Evolutionary conservation across 2,888 invertebrate genomes (phyloP), one percentile per base, ranked within the genome.

Genomic region (Rutpela maculata): DNA sequence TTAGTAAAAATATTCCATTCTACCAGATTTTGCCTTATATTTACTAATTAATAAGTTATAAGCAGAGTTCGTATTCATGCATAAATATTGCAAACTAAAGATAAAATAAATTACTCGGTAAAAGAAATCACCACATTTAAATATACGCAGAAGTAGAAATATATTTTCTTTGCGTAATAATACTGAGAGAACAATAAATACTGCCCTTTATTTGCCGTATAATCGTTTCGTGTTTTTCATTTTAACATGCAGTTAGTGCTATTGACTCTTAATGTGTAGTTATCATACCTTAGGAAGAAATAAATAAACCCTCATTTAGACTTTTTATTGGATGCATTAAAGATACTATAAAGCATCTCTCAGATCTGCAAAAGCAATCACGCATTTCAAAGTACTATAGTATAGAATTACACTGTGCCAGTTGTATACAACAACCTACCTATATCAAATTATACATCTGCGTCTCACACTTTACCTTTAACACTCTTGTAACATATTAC

Each of bases 381-480:
- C 69, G 69, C 60, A 43, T 60, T 50, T 69, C 69, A 74, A 60
- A 59, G 59, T 66, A 71, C 35, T 67, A 55, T 31, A 67, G 15
- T 73, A 50, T 72, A 60, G 69, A 78, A 81, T 81, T 81, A 81
- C 63, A 57, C 56, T 78, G 75, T 69, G 75, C 77, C 75, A 79
- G 77, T 75, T 70, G 63, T 77, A 74, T 65, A 74, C 70, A 74
- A 73, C 50, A 50, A 71, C 56, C 22, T 74, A 65, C 67, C 60
- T 60, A 65, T 71, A 74, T 72, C 76, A 81, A 76, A 81, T 81
- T 81, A 81, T 78, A 78, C 71, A 80, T 50, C 79, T 79, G 77
- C 71, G 78, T 50, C 78, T 77, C 69, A 75, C 74, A 74, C 74
- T 75, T 74, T 77, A 75, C 71, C 74, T 74, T 71, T 71, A 63